A percentile compares a stretch with the other conserved stretches of the same genome.
Evolutionary conservation across 30 jellyfish, hydroid and myxozoan genomes (phyloP).

Genomic region (Cassiopea andromeda): DNA sequence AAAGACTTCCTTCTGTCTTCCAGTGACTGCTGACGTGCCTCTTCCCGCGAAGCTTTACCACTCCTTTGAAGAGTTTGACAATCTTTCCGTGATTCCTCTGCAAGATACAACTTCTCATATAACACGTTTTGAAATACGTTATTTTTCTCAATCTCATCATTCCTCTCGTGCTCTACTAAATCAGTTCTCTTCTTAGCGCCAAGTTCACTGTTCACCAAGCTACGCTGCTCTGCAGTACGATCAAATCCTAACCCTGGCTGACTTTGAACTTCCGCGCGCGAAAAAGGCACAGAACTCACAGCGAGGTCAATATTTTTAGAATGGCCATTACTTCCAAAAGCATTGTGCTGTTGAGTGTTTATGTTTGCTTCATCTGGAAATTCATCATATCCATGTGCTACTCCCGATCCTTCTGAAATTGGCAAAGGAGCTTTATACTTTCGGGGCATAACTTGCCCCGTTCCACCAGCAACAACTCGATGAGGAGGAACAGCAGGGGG

Average conservation of each 20-base stretch:
- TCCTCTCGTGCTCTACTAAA: no score
- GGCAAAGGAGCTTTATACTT: background rate
- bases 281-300: background rate
- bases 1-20: constrained; percentile 40
- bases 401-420: background rate
- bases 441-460: constrained; percentile 1
- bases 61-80: background rate
- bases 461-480: constrained; percentile 16
- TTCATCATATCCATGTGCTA: background rate
- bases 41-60: background rate
- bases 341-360: background rate
- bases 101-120: constrained; percentile 23
- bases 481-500: constrained; percentile 23
- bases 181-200: constrained; percentile 9
- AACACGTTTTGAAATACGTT: background rate
- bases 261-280: background rate
- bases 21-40: background rate
- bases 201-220: background rate
- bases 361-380: background rate
- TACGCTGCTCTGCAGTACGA: background rate
- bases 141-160: background rate
- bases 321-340: background rate
- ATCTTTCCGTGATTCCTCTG: constrained; percentile 24
- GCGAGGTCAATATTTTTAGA: background rate
- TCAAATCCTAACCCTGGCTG: background rate